Base-by-base conservation (phyloP, 2,113 vertebrate species). In the Falcunculus frontatus region DNA sequence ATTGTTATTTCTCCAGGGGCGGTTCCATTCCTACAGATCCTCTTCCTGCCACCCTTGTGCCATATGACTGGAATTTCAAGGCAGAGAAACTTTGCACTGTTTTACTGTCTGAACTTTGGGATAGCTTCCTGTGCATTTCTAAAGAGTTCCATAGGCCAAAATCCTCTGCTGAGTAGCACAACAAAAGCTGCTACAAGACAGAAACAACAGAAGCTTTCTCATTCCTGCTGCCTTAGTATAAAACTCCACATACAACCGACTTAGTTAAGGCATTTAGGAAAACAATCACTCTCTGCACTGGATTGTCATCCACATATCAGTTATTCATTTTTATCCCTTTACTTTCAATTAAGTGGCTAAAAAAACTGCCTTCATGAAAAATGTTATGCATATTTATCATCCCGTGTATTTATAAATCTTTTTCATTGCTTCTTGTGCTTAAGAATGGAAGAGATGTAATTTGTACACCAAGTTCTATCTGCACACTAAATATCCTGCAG, bases 271-370 rank as follows among this genome's bases (percentile, higher is more conserved):
- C 52, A 55, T 55, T 93, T 39, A 91, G 33, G 41, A 73, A 76
- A 90, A 68, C 63, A 89, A 92, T 56, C 10, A 37, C 44, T 30
- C 41, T 63, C 74, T 85, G 62, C 67, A 69, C 11, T 80, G 76
- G 41, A 86, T 32, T 80, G 57, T 52, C 67, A 93, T 52, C 70
- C 41, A 22, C 41, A 49, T 60, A 88, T 60, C 53, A 85, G 16
- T 60, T 83, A 88, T 17, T 88, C 19, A 65, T 88, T 95, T 95
- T 94, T 86, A 96, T 65, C 59, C 19, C 19, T 83, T 88, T 83
- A 56, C 30, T 76, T 88, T 62, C 37, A 73, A 64, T 52, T 75
- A 79, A 75, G 30, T 41, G 30, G 19, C 21, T 47, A 74, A 82
- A 91, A 93, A 72, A 67, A 3, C 56, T 65, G 32, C 53, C 63